Base-by-base conservation (phyloP, 2,888 invertebrate species). In the Petrolisthes manimaculis region DNA sequence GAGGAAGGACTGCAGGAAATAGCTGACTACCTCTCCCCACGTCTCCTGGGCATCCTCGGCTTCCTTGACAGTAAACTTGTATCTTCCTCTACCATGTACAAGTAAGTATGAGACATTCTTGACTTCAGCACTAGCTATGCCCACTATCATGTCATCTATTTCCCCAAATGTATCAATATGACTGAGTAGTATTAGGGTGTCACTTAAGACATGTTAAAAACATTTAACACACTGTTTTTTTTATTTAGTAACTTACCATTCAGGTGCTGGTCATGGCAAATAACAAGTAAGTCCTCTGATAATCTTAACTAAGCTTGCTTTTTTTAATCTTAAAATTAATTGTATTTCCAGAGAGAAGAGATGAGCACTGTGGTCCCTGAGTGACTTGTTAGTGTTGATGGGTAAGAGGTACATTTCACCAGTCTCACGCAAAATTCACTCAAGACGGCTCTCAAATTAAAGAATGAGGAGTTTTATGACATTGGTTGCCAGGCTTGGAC, bases 51-150 rank as follows among this genome's bases (percentile, higher is more conserved):
- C 69, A 88, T 91, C 37, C 74, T 91, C 18, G 89, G 89, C 24
- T 91, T 88, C 56, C 86, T 91, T n/a, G 91, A 91, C 67, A 89
- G 83, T 69, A 91, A 89, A 77, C 84, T 91, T 37, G 89, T 91
- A 5, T 91, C 89, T 56, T 88, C 89, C 12, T 88, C 89, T 8
- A 89, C 89, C 37, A 88, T 91, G 82, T 89, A 86, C 86, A 89
- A 86, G 89, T 89, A 85, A 86, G 61, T 83, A 37, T 37, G 37
- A 37, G 37, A 2, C 37, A 37, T 37, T 37, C 37, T 37, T 37
- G 37, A 37, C 37, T 37, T 37, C 37, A 37, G 37, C 37, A 37
- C 37, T 37, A 37, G 37, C 37, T 37, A 1, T 37, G 37, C 37
- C 37, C 37, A 37, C 37, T 37, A 37, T 37, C 37, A 37, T 37